Evolutionary conservation across 2,113 vertebrate species (phyloP).

Genomic region (Mormyrus iriodes): DNA sequence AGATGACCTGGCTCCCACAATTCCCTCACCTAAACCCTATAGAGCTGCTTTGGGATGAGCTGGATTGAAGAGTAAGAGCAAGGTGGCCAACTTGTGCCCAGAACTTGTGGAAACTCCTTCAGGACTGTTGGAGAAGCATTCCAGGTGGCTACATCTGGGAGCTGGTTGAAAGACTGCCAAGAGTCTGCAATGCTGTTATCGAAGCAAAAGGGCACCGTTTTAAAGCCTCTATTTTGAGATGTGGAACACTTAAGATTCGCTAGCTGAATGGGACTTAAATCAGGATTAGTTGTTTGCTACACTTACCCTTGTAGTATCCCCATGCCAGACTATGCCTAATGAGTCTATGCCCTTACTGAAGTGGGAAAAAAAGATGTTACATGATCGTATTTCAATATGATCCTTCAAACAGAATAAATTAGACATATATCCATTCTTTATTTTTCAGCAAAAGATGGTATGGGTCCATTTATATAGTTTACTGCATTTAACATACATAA

Average conservation of each 20-base stretch:
- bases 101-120: background rate
- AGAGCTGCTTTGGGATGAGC: background rate
- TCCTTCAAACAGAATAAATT: background rate
- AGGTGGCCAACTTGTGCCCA: background rate
- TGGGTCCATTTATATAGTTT: slow-evolving; percentile 38
- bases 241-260: background rate
- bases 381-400: background rate
- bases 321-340: background rate
- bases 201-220: background rate
- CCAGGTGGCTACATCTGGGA: background rate
- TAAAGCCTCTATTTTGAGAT: background rate
- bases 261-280: no score
- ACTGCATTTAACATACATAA: slow-evolving; percentile 32
- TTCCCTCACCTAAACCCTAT: background rate
- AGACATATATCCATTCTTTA: slow-evolving; percentile 43
- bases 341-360: background rate
- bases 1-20: background rate
- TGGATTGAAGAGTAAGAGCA: background rate
- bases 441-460: slow-evolving; percentile 54
- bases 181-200: background rate
- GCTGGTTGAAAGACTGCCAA: background rate
- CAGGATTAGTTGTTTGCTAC: background rate
- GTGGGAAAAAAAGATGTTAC: background rate
- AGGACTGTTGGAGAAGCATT: background rate
- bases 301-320: background rate